phyloP scores from a whole-genome alignment of 2,797 vertebrate species.

The Pseudomugil gertrudae region DNA sequence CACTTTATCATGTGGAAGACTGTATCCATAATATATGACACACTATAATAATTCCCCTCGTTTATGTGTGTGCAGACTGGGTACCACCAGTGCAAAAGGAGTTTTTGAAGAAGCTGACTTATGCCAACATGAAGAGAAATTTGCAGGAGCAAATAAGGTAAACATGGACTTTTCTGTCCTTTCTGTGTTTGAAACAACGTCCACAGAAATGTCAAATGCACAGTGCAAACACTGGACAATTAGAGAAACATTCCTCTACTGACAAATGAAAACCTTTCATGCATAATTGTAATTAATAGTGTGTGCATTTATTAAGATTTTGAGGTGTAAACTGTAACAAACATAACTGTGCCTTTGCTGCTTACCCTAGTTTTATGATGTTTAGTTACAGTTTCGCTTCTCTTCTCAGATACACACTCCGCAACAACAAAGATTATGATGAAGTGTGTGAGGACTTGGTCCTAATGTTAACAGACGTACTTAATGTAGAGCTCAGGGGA shows the following conservation, averaged over 20 bases:
- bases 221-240: neutral
- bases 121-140: constrained; percentile 83
- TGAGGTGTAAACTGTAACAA: no score
- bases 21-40: neutral
- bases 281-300: neutral
- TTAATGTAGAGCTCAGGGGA: constrained; percentile 64
- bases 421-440: constrained; percentile 69
- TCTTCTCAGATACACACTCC: constrained; percentile 68
- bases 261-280: neutral
- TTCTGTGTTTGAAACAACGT: neutral
- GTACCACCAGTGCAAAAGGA: constrained; percentile 77
- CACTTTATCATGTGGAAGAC: neutral
- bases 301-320: no score
- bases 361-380: neutral
- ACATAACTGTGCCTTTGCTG: no score
- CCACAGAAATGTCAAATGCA: neutral
- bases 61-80: constrained; percentile 73
- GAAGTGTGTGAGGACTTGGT: constrained; percentile 82
- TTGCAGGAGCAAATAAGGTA: constrained; percentile 82
- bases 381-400: constrained; percentile 3
- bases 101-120: constrained; percentile 85
- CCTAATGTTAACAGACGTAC: constrained; percentile 75
- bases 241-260: neutral
- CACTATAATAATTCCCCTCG: neutral
- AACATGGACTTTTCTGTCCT: neutral